These are phyloP conservation scores for Channa maculata DNA, from an alignment of 2,113 vertebrate species.

Conservation along the genomic window DNA sequence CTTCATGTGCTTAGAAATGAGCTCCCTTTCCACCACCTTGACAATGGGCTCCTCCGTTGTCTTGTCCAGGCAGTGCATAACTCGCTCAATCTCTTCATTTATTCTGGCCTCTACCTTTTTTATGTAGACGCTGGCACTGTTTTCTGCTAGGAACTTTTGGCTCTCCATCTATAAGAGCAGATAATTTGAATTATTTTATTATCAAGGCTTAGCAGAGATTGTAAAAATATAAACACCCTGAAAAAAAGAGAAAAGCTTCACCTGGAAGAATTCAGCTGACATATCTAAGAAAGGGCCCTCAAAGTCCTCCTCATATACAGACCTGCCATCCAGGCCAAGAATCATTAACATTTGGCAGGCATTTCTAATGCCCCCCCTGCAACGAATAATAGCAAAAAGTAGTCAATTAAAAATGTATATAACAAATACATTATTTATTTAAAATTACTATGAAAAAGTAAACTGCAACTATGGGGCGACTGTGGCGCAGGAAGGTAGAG, in stretches of 20 bases:
- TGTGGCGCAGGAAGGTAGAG: too few relatives aligned
- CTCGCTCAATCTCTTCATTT: constrained; percentile 98
- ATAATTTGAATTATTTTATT: background rate
- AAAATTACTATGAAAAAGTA: too few relatives aligned
- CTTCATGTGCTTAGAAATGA: constrained; percentile 99
- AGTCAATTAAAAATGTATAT: background rate
- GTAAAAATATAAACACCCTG: background rate
- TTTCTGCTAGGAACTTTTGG: constrained; percentile 98
- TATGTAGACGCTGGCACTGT: constrained; percentile 98
- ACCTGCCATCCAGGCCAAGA: constrained; percentile 94
- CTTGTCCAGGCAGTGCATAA: constrained; percentile 98
- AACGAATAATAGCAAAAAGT: constrained; percentile 6
- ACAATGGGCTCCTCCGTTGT: constrained; percentile 97
- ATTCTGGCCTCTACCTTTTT: constrained; percentile 99
- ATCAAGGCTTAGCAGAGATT: background rate
- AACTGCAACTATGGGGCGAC: too few relatives aligned
- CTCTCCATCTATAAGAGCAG: constrained; percentile 92
- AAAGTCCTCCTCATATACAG: constrained; percentile 98
- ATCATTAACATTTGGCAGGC: constrained; percentile 99
- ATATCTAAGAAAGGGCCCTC: constrained; percentile 98
- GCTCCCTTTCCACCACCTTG: constrained; percentile 96
- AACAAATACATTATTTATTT: background rate
- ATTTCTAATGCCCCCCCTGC: constrained; percentile 96
- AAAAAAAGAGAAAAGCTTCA: constrained; percentile 63
- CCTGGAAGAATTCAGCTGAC: constrained; percentile 99